Percentiles rank a stretch among this genome's conserved stretches.
Conservation (phyloP, 2,888 invertebrate genomes). For the Tetragnatha montana region DNA sequence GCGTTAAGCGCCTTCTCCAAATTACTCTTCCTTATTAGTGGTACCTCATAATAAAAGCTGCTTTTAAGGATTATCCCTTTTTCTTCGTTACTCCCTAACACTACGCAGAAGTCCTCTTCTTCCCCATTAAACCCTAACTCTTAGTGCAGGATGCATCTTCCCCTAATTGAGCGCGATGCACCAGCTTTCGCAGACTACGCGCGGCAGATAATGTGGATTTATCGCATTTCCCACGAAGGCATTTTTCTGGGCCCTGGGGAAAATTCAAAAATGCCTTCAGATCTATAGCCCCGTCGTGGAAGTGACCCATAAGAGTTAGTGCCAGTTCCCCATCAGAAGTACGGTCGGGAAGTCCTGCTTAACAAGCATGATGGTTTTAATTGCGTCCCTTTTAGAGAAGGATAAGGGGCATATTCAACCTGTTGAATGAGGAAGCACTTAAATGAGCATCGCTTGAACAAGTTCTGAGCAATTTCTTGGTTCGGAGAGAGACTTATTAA, state of each 20-base stretch:
- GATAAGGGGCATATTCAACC: background rate
- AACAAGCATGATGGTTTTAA: background rate
- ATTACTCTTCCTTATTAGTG: background rate
- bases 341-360: background rate
- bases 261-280: constrained; percentile 18
- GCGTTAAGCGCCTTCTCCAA: background rate
- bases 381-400: background rate
- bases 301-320: background rate
- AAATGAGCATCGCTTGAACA: background rate
- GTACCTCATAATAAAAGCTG: background rate
- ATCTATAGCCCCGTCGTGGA: background rate
- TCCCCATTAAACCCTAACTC: background rate
- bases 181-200: background rate
- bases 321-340: background rate
- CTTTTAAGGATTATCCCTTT: constrained; percentile 14
- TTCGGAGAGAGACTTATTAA: background rate
- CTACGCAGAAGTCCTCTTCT: background rate
- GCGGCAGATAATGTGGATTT: constrained; percentile 45
- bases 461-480: background rate
- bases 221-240: constrained; percentile 22
- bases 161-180: constrained; percentile 35
- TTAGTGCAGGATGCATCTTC: constrained; percentile 3
- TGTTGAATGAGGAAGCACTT: background rate
- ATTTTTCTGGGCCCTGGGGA: constrained; percentile 15
- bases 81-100: constrained; percentile 34